phyloP scores from a whole-genome alignment of 1,140 invertebrate genomes.

The Oreohelix idahoensis region DNA sequence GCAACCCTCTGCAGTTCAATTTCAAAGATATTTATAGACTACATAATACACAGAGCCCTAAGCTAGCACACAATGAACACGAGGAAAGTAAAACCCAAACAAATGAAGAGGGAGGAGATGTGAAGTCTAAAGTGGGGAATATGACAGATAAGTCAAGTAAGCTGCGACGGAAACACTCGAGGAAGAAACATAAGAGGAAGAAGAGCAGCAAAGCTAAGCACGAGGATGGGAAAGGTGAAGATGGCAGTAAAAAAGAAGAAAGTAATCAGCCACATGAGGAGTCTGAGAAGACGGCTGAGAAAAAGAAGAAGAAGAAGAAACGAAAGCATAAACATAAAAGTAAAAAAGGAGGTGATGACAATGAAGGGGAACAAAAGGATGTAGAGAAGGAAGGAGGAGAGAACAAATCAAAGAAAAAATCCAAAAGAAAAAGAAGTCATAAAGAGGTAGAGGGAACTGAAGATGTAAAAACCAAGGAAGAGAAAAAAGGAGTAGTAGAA shows the following conservation, averaged over 20 bases:
- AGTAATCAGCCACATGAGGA: not conserved
- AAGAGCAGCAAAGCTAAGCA: constrained; percentile 37
- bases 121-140: not conserved
- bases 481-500: constrained; percentile 11
- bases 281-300: constrained; percentile 21
- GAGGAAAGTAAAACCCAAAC: constrained; percentile 18
- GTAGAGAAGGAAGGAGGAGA: constrained; percentile 34
- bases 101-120: constrained; percentile 13
- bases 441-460: constrained; percentile 25
- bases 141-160: constrained; percentile 6
- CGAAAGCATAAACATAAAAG: constrained; percentile 45
- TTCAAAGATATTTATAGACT: constrained; percentile 47
- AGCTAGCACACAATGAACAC: not conserved
- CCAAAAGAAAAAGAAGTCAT: constrained; percentile 43
- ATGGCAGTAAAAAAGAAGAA: constrained; percentile 26
- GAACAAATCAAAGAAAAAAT: constrained; percentile 35
- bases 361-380: not conserved
- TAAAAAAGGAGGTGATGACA: constrained; percentile 42
- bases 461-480: constrained; percentile 29
- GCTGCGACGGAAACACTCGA: constrained; percentile 30
- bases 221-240: constrained; percentile 24
- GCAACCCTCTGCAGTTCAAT: constrained; percentile 66
- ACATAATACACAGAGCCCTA: not conserved
- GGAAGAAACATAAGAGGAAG: constrained; percentile 33
- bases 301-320: constrained; percentile 45